Conservation (phyloP, 2,888 invertebrate genomes). For the Platycnemis pennipes region DNA sequence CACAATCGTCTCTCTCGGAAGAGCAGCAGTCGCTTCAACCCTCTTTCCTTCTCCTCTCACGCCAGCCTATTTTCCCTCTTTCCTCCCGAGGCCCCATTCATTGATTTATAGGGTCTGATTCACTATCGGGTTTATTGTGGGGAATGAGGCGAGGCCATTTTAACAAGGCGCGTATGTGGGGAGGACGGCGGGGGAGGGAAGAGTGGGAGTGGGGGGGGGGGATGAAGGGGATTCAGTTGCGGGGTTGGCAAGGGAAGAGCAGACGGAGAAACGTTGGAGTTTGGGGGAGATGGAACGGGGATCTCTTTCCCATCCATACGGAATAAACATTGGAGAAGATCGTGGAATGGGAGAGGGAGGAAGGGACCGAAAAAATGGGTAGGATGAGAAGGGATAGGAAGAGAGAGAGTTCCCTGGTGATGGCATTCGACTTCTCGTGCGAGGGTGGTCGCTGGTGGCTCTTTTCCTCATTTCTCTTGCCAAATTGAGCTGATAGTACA, state of each 20-base stretch:
- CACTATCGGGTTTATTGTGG: slow-evolving; percentile 66
- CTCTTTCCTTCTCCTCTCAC: background rate
- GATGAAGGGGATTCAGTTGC: no score
- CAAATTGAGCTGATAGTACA: background rate
- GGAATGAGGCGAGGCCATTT: slow-evolving; percentile 63
- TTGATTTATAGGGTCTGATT: slow-evolving; percentile 67
- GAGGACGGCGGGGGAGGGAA: background rate
- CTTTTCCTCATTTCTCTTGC: background rate
- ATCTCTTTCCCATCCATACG: background rate
- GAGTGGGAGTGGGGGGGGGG: background rate
- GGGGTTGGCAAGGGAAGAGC: background rate
- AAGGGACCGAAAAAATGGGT: background rate
- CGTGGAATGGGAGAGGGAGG: background rate
- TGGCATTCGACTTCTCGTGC: background rate
- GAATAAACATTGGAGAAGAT: background rate
- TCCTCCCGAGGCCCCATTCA: slow-evolving; percentile 59
- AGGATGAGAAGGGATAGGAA: background rate
- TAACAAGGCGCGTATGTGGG: slow-evolving; percentile 47
- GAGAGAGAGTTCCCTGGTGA: background rate
- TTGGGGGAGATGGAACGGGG: background rate
- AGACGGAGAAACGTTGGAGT: background rate
- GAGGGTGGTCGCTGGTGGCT: background rate
- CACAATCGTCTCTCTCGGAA: background rate
- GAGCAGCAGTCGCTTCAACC: background rate
- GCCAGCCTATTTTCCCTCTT: slow-evolving; percentile 6